Conservation (phyloP, 2,113 vertebrate species). For the Apus apus region DNA sequence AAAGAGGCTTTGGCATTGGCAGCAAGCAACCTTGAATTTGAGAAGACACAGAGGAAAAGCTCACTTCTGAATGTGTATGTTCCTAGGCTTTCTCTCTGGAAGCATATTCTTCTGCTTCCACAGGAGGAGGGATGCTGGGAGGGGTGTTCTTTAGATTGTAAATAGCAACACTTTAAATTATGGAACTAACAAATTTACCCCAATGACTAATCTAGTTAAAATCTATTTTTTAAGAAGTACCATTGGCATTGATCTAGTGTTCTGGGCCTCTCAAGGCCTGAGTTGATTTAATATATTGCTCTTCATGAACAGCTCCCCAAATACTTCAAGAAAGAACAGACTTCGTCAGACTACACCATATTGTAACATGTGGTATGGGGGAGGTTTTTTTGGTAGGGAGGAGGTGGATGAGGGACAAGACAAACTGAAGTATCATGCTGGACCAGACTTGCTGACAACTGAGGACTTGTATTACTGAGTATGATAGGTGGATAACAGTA, state of each 20-base stretch:
- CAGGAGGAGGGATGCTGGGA: background rate
- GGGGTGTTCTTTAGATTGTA: background rate
- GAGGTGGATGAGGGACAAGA: no score
- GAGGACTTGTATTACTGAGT: background rate
- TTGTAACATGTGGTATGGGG: background rate
- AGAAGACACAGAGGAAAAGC: background rate
- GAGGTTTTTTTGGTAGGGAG: background rate
- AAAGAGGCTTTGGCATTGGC: background rate
- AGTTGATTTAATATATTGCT: background rate
- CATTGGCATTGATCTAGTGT: background rate
- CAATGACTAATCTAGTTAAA: background rate
- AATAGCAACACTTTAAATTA: background rate
- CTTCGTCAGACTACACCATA: background rate
- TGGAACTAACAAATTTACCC: background rate
- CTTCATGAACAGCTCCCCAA: background rate
- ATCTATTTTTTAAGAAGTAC: background rate
- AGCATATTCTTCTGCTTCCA: background rate
- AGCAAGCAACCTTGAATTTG: background rate
- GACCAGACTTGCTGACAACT: background rate
- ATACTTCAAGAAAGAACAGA: background rate
- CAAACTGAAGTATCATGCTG: fast-evolving
- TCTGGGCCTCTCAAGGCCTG: background rate
- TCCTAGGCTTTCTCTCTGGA: background rate
- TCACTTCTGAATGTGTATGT: background rate
- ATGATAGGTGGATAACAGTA: background rate